These are phyloP conservation scores for Sclerodermus sp. DNA, from an alignment of 2,888 invertebrate genomes.

Conservation along the genomic window DNA sequence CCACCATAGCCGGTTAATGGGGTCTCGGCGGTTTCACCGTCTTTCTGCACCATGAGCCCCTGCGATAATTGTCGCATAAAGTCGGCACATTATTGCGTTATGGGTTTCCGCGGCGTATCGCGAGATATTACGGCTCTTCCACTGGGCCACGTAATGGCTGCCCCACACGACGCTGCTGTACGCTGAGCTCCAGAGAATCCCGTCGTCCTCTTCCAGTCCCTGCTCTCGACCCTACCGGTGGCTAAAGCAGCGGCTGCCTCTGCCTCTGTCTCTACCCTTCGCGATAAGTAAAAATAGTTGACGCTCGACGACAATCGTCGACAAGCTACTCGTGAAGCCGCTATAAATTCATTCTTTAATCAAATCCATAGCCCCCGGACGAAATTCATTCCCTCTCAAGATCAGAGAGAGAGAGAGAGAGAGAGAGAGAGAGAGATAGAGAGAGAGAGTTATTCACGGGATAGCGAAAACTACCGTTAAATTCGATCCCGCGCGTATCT, in stretches of 20 bases:
- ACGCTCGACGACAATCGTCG: too few species aligned
- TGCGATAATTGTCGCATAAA: constrained; percentile 55
- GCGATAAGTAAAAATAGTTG: background rate
- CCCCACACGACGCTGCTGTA: constrained; percentile 30
- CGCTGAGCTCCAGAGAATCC: constrained; percentile 4
- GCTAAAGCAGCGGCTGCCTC: too few species aligned
- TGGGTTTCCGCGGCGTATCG: constrained; percentile 40
- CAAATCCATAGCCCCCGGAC: too few species aligned
- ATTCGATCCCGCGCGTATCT: too few species aligned
- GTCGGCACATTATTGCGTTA: constrained; percentile 52
- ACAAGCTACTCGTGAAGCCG: too few species aligned
- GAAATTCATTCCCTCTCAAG: too few species aligned
- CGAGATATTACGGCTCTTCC: constrained; percentile 45
- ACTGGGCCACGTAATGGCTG: constrained; percentile 28
- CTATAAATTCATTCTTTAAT: too few species aligned
- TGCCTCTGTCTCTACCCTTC: constrained; percentile 1
- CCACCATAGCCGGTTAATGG: constrained; percentile 42
- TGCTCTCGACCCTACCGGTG: too few species aligned
- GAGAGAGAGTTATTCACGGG: too few species aligned
- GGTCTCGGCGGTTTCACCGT: constrained; percentile 36
- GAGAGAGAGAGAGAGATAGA: too few species aligned
- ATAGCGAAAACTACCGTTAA: too few species aligned
- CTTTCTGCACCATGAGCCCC: constrained; percentile 38
- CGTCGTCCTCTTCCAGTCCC: background rate
- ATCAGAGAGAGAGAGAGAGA: too few species aligned